These are phyloP conservation scores for Entomyzon cyanotis DNA, from an alignment of 2,113 vertebrate genomes.

Conservation along the genomic window DNA sequence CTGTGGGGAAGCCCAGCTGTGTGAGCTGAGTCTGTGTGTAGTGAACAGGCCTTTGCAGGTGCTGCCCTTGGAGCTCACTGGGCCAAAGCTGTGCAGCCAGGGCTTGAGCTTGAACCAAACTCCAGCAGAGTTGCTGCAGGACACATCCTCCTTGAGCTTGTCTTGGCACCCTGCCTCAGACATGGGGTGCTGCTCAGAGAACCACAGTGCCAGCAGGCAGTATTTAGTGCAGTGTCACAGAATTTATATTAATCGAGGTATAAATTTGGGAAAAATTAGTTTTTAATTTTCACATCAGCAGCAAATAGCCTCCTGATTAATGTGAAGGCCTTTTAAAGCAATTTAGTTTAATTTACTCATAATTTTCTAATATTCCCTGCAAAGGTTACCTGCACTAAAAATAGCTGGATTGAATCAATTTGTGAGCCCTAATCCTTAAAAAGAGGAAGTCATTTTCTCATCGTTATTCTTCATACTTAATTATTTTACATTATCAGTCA, in stretches of 20 bases:
- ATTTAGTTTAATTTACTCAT: constrained; percentile 58
- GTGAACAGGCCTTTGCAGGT: background rate
- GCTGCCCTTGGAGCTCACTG: background rate
- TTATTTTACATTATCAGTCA: constrained; percentile 76
- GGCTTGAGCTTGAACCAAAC: background rate
- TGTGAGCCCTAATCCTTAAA: constrained; percentile 71
- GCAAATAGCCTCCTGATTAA: constrained; percentile 39
- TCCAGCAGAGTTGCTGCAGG: background rate
- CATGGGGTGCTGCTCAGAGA: background rate
- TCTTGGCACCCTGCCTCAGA: background rate
- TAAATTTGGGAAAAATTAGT: background rate
- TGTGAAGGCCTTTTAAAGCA: constrained; percentile 47
- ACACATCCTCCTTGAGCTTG: background rate
- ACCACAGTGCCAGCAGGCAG: background rate
- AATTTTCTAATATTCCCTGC: constrained; percentile 62
- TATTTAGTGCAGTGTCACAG: background rate
- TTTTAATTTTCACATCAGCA: constrained; percentile 44
- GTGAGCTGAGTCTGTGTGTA: no score
- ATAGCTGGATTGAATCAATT: constrained; percentile 72
- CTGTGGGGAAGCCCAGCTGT: background rate
- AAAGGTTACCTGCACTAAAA: constrained; percentile 67
- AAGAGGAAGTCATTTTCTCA: constrained; percentile 76
- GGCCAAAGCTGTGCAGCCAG: background rate
- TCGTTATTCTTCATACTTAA: constrained; percentile 74
- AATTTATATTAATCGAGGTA: background rate